Evolutionary conservation across 2,113 vertebrate genomes (phyloP).

Genomic region (Sylvia atricapilla): DNA sequence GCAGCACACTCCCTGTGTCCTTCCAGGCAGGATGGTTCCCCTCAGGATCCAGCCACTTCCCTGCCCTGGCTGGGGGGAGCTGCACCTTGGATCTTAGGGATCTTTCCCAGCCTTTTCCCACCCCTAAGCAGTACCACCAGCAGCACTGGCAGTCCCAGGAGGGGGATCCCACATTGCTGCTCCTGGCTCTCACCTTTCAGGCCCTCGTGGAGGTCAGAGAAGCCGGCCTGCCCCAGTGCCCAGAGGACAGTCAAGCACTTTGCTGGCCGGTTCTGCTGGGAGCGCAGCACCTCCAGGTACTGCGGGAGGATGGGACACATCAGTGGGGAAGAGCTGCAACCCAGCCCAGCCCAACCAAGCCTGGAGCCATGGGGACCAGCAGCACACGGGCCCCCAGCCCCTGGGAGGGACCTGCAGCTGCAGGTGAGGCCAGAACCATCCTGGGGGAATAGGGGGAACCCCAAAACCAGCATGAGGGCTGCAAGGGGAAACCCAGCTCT

Average conservation of each 20-base stretch:
- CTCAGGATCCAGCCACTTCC: accelerated
- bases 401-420: not conserved
- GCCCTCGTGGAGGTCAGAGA: slow-evolving; percentile 86
- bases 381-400: accelerated
- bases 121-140: accelerated
- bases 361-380: not conserved
- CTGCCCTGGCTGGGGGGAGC: accelerated
- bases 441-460: not conserved
- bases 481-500: not conserved
- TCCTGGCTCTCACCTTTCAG: slow-evolving; percentile 75
- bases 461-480: not conserved
- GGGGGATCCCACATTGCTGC: accelerated
- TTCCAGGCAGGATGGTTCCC: not conserved
- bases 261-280: slow-evolving; percentile 83
- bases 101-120: not conserved
- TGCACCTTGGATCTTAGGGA: not conserved
- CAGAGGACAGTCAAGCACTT: slow-evolving; percentile 95
- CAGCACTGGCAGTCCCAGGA: not conserved
- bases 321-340: accelerated
- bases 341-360: not conserved
- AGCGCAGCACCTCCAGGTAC: slow-evolving; percentile 91
- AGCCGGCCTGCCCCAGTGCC: slow-evolving; percentile 91
- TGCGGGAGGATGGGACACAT: not conserved
- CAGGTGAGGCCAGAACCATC: not conserved
- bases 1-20: accelerated